Conservation (phyloP, 2,888 invertebrate genomes). For the Encarsia formosa region DNA sequence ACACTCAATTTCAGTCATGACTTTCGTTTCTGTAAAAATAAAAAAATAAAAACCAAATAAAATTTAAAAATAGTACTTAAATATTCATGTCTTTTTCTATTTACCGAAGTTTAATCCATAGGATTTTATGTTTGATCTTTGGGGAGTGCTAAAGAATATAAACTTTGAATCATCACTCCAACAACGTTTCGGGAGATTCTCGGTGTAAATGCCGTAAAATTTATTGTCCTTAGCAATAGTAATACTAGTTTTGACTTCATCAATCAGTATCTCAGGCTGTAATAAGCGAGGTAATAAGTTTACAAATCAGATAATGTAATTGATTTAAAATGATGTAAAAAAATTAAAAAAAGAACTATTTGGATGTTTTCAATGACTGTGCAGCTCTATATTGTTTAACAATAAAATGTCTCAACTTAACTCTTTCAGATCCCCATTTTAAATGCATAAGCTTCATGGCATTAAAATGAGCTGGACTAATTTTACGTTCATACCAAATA, state of each 20-base stretch:
- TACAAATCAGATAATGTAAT: not conserved
- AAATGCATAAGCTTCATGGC: slow-evolving; percentile 60
- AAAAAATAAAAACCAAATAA: not conserved
- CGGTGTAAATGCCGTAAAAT: slow-evolving; percentile 68
- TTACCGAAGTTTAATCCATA: slow-evolving; percentile 64
- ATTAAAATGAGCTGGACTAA: slow-evolving; percentile 69
- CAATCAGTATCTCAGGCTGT: slow-evolving; percentile 53
- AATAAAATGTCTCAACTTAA: no score
- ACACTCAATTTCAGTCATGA: slow-evolving; percentile 42
- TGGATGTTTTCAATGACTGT: no score
- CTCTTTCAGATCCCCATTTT: no score
- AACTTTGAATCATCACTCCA: slow-evolving; percentile 64
- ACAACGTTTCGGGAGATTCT: slow-evolving; percentile 58
- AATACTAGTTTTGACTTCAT: slow-evolving; percentile 54
- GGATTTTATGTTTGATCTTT: slow-evolving; percentile 58
- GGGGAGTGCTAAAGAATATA: slow-evolving; percentile 62
- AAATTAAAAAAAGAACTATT: no score
- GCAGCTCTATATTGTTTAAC: no score
- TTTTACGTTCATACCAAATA: slow-evolving; percentile 69
- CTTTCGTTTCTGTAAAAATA: slow-evolving; percentile 40
- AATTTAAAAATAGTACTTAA: not conserved
- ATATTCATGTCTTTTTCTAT: slow-evolving; percentile 16
- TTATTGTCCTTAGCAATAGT: slow-evolving; percentile 47
- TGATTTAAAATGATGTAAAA: no score
- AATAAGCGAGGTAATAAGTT: slow-evolving; percentile 16